Conservation (phyloP, 2,888 invertebrate species). For the Tuberolachnus salignus region DNA sequence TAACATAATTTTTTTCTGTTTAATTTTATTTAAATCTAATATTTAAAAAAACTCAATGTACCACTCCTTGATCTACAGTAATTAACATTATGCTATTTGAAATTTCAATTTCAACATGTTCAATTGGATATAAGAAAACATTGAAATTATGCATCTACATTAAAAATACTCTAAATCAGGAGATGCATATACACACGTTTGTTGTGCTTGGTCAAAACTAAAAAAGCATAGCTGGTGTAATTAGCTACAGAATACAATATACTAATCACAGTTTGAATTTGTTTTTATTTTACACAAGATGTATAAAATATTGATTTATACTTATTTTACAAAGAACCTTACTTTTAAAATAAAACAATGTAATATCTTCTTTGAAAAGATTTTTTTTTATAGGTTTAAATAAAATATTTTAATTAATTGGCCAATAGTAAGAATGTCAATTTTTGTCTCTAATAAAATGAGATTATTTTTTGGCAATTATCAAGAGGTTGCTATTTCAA, state of each 20-base stretch:
- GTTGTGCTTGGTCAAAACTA: too few species aligned
- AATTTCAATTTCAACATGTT: not conserved
- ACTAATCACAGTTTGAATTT: not conserved
- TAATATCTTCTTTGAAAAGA: not conserved
- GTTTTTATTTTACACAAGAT: constrained; percentile 7
- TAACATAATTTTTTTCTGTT: not conserved
- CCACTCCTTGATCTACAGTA: constrained; percentile 11
- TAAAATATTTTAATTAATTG: not conserved
- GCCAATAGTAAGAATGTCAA: not conserved
- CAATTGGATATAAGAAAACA: constrained; percentile 17
- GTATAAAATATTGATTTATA: too few species aligned
- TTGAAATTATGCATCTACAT: not conserved
- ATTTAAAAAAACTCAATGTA: not conserved
- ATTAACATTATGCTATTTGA: constrained; percentile 12
- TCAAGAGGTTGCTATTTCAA: not conserved
- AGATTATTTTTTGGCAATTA: not conserved
- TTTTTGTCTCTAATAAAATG: not conserved
- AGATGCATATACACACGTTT: not conserved
- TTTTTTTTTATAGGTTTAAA: not conserved
- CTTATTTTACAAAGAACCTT: not conserved
- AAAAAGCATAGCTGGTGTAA: not conserved
- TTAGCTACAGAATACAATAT: not conserved
- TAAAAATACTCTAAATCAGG: not conserved
- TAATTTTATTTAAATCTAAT: not conserved
- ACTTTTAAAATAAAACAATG: constrained; percentile 21